Conservation (phyloP, 1,140 invertebrate genomes). For the Hyposmocoma kahamanoa region DNA sequence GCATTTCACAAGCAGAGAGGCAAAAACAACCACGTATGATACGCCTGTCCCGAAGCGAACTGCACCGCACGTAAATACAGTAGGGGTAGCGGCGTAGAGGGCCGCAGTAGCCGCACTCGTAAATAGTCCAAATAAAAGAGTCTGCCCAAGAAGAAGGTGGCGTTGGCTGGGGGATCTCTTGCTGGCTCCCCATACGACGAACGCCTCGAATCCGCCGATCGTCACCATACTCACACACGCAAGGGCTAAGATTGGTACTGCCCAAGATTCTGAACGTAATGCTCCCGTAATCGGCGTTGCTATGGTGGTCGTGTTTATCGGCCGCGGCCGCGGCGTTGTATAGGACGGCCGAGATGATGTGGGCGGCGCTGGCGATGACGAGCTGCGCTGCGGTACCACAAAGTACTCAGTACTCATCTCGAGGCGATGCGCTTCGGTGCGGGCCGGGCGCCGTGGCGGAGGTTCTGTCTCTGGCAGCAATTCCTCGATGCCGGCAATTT, state of each 20-base stretch:
- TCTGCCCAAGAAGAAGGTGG: slow-evolving; percentile 93
- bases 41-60: slow-evolving; percentile 90
- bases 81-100: slow-evolving; percentile 86
- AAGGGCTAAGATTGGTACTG: slow-evolving; percentile 86
- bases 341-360: slow-evolving; percentile 23
- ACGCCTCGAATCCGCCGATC: slow-evolving; percentile 90
- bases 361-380: slow-evolving; percentile 33
- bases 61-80: slow-evolving; percentile 86
- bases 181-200: slow-evolving; percentile 91
- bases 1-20: slow-evolving; percentile 93
- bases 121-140: slow-evolving; percentile 90
- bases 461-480: slow-evolving; percentile 36
- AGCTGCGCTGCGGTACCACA: slow-evolving; percentile 74
- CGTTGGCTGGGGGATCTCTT: slow-evolving; percentile 87
- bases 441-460: slow-evolving; percentile 47
- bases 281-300: slow-evolving; percentile 45
- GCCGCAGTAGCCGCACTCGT: slow-evolving; percentile 86
- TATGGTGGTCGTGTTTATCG: slow-evolving; percentile 34
- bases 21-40: slow-evolving; percentile 91
- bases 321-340: slow-evolving; percentile 24
- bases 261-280: slow-evolving; percentile 86
- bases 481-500: slow-evolving; percentile 28
- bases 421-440: slow-evolving; percentile 75
- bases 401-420: slow-evolving; percentile 88
- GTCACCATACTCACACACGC: slow-evolving; percentile 86